phyloP scores from a whole-genome alignment of 2,888 invertebrate genomes.

The Polydrusus cervinus region DNA sequence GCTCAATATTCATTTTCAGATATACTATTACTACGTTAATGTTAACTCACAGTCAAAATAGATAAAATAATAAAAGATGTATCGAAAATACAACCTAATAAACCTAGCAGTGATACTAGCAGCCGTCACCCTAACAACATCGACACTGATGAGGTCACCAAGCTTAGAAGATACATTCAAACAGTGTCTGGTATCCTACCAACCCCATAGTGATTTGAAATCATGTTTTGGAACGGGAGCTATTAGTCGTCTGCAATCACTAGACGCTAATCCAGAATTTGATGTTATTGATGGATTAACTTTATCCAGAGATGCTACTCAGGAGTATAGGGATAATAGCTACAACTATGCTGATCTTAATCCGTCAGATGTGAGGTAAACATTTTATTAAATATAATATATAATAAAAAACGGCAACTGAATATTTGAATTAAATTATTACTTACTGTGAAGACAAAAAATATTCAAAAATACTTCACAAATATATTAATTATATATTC shows the following conservation, averaged over 20 bases:
- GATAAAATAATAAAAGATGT: not conserved
- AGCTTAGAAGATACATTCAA: conserved; percentile 63
- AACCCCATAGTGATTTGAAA: conserved; percentile 72
- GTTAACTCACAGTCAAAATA: no score
- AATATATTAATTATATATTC: no score
- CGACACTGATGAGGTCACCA: conserved; percentile 25
- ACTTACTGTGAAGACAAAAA: no score
- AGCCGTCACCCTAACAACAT: not conserved
- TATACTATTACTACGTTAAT: no score
- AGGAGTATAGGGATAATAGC: conserved; percentile 77
- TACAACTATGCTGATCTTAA: conserved; percentile 82
- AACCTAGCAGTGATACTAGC: not conserved
- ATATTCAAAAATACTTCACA: no score
- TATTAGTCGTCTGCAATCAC: conserved; percentile 77
- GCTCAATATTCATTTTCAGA: no score
- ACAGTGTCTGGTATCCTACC: conserved; percentile 71
- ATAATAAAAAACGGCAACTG: no score
- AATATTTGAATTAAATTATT: no score
- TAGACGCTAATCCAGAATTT: conserved; percentile 80
- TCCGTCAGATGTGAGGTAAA: conserved; percentile 82
- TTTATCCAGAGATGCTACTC: conserved; percentile 78
- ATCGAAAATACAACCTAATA: not conserved
- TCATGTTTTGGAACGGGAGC: conserved; percentile 82
- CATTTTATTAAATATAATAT: conserved; percentile 33
- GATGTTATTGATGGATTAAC: conserved; percentile 79